Base-by-base conservation (phyloP, 2,888 invertebrate species). In the Spatulosminthurus flaviceps region DNA sequence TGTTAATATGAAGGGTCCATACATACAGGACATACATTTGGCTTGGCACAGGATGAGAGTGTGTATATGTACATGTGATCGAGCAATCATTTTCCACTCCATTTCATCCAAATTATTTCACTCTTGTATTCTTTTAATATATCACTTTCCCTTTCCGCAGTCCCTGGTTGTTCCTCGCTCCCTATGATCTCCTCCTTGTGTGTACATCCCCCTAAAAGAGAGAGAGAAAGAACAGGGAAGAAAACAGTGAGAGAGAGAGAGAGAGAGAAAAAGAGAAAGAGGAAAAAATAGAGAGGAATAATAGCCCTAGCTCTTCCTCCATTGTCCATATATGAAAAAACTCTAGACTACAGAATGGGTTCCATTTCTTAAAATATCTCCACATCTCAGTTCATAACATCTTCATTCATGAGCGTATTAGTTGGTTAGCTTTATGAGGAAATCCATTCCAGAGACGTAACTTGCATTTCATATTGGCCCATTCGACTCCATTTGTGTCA, bases 21-120 rank as follows among this genome's bases (percentile, higher is more conserved):
- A 13, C 16, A 21, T 24, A 66, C 26, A 21, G 22, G 26, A 66
- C 26, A 21, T 66, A 7, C 2, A 4, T 16, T 66, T 66, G n/a
- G n/a, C 26, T 66, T 66, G 34, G 34, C 34, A 34, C 51, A 9
- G 41, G 19, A 71, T 42, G 28, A 11, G 34, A 70, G 41, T 16
- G 42, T 69, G 75, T 79, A 71, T 67, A 64, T 69, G 75, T 79
- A 71, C 71, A 78, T 80, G 81, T 81, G 81, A 81, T 81, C 80
- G 80, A 81, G 81, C 81, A 81, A 81, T 81, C 80, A 81, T 81
- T 81, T 80, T 80, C 78, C 81, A 81, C 77, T 81, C 81, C 81
- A 81, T 81, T 81, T 81, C 80, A 80, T 80, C 80, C 80, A 80
- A 81, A 81, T 81, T 81, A 81, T 81, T 81, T 81, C 80, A 81